Conservation (phyloP, 2,113 vertebrate species). For the Aspiorhynchus laticeps region DNA sequence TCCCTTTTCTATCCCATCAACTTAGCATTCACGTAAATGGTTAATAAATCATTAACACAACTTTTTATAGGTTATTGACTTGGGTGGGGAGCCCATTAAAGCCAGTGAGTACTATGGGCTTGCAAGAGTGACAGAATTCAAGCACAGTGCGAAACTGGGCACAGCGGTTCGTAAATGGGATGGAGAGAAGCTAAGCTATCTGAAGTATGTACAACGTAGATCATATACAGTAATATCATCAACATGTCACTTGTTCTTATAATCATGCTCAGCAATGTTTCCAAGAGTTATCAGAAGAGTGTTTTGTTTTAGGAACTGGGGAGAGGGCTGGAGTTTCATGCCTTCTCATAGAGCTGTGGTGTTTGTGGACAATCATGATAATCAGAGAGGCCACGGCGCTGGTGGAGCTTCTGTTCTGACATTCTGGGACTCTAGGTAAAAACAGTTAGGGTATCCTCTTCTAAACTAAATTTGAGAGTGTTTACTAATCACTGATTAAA, state of each 20-base stretch:
- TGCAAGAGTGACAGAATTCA: conserved; percentile 81
- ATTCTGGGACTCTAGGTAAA: conserved; percentile 83
- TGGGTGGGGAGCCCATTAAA: conserved; percentile 73
- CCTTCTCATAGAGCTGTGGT: conserved; percentile 82
- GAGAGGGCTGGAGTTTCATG: conserved; percentile 92
- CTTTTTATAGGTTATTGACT: conserved; percentile 78
- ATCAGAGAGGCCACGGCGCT: conserved; percentile 89
- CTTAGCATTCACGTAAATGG: background rate
- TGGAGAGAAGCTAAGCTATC: conserved; percentile 78
- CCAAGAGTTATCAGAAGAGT: background rate
- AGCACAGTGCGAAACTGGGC: conserved; percentile 78
- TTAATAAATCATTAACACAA: background rate
- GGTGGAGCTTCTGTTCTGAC: conserved; percentile 86
- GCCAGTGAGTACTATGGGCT: conserved; percentile 73
- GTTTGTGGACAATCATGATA: conserved; percentile 95
- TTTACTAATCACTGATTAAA: too few relatives aligned
- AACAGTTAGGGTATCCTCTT: background rate
- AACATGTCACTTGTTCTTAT: background rate
- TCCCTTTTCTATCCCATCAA: background rate
- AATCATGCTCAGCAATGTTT: background rate
- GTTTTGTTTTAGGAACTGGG: conserved; percentile 84
- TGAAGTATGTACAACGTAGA: conserved; percentile 72
- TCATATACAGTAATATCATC: background rate
- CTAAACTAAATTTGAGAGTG: too few relatives aligned
- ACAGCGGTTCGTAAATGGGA: conserved; percentile 79